A percentile compares a stretch with the other conserved stretches of the same genome.
These are phyloP conservation scores for Progne subis DNA, from an alignment of 2,113 vertebrate species.

Conservation along the genomic window DNA sequence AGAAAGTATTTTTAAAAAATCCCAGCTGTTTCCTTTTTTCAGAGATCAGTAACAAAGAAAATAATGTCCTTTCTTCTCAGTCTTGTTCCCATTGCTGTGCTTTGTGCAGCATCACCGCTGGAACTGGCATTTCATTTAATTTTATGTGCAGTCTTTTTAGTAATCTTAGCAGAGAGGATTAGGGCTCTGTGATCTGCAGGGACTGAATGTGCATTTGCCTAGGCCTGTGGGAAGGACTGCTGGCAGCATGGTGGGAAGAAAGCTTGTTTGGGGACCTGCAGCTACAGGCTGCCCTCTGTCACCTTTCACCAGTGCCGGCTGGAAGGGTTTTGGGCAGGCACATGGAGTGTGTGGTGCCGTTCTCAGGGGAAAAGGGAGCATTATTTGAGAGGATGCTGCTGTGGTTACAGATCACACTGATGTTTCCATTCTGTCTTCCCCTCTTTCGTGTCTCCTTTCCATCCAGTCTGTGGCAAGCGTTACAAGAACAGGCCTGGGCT, in stretches of 20 bases:
- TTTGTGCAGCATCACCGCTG: neutral
- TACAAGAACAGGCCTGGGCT: slow-evolving; percentile 96
- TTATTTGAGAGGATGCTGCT: neutral
- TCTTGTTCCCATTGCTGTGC: neutral
- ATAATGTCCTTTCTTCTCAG: neutral
- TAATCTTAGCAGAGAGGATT: neutral
- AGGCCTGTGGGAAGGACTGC: neutral
- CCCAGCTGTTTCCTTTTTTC: neutral
- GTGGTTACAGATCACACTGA: slow-evolving; percentile 3
- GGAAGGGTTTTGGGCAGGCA: neutral
- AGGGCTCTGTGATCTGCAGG: neutral
- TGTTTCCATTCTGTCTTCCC: neutral
- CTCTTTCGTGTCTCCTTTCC: slow-evolving; percentile 38
- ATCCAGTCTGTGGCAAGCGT: slow-evolving; percentile 90
- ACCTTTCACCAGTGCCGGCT: fast-evolving
- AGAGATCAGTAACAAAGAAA: neutral
- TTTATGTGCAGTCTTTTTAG: neutral
- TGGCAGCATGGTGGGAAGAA: neutral
- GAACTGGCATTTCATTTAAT: slow-evolving; percentile 1
- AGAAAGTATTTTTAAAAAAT: neutral
- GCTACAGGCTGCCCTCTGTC: neutral
- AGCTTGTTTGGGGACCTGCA: neutral
- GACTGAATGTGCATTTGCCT: neutral
- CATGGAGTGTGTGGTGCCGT: neutral
- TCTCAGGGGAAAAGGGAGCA: neutral